These are phyloP conservation scores for Melanotaenia nigrans DNA, from an alignment of 2,797 vertebrate species.

Conservation along the genomic window DNA sequence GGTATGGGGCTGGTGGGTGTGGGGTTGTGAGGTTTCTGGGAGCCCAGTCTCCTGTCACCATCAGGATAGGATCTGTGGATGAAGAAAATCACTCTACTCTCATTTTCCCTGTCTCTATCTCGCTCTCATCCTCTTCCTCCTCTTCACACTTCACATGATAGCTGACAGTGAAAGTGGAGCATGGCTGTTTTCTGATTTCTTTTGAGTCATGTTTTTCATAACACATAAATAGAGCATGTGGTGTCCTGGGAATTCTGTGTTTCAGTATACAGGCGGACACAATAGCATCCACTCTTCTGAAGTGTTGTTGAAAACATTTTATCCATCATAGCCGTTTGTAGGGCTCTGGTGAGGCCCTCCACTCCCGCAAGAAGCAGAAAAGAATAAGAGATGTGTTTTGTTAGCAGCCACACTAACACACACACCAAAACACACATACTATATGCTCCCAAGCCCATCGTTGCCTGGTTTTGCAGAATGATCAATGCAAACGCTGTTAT, in stretches of 20 bases:
- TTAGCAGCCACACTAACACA: constrained; percentile 45
- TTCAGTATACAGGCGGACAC: constrained; percentile 72
- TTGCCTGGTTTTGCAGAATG: constrained; percentile 80
- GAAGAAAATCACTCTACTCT: constrained; percentile 74
- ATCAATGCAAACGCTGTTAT: constrained; percentile 89
- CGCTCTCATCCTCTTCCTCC: constrained; percentile 69
- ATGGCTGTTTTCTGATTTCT: constrained; percentile 73
- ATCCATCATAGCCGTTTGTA: constrained; percentile 75
- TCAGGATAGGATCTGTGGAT: constrained; percentile 77
- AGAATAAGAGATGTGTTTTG: constrained; percentile 72
- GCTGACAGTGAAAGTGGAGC: constrained; percentile 80
- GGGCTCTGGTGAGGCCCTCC: constrained; percentile 71
- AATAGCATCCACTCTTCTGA: constrained; percentile 79
- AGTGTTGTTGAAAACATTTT: constrained; percentile 81
- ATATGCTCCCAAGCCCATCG: constrained; percentile 57
- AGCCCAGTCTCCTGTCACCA: constrained; percentile 77
- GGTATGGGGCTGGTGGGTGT: constrained; percentile 12
- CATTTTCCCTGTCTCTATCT: constrained; percentile 56
- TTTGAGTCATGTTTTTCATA: constrained; percentile 83
- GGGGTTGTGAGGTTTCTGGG: constrained; percentile 48
- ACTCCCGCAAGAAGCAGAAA: constrained; percentile 67
- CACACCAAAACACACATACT: constrained; percentile 6
- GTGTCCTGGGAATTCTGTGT: constrained; percentile 79
- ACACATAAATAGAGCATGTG: constrained; percentile 80
- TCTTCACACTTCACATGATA: constrained; percentile 78